Evolutionary conservation across 2,888 invertebrate species (phyloP).

Genomic region (Himalopsyche kuldschensis): DNA sequence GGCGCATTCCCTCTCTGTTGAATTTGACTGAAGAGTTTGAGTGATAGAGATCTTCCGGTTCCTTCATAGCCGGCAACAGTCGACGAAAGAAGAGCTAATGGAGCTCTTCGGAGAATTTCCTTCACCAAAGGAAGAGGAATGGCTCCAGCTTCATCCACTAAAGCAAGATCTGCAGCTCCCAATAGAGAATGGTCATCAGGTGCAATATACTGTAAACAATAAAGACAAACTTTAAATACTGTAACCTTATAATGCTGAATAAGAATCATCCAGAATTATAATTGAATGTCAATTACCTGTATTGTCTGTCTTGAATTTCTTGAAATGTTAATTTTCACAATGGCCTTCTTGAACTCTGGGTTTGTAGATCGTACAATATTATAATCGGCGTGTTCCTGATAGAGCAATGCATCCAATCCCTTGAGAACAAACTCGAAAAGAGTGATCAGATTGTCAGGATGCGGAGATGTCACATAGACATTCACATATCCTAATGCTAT

Average conservation of each 20-base stretch:
- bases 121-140: constrained; percentile 94
- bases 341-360: constrained; percentile 94
- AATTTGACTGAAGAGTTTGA: constrained; percentile 92
- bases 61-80: constrained; percentile 99
- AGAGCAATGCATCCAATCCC: constrained; percentile 90
- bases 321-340: constrained; percentile 89
- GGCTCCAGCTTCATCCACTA: constrained; percentile 99
- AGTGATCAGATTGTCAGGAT: constrained; percentile 96
- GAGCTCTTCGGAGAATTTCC: constrained; percentile 83
- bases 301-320: constrained; percentile 91
- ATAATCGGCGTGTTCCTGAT: constrained; percentile 95
- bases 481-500: constrained; percentile 76
- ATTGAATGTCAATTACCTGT: constrained; percentile 60
- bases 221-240: constrained; percentile 1
- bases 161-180: constrained; percentile 89
- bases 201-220: constrained; percentile 78
- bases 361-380: constrained; percentile 93
- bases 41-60: constrained; percentile 91
- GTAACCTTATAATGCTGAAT: neutral
- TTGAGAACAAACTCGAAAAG: constrained; percentile 96
- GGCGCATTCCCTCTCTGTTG: constrained; percentile 64
- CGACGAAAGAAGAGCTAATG: constrained; percentile 92
- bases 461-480: constrained; percentile 96
- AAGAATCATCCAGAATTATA: neutral
- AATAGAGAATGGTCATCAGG: constrained; percentile 88